Base-by-base conservation (phyloP, 2,113 vertebrate genomes). In the Lichenostomus cassidix region DNA sequence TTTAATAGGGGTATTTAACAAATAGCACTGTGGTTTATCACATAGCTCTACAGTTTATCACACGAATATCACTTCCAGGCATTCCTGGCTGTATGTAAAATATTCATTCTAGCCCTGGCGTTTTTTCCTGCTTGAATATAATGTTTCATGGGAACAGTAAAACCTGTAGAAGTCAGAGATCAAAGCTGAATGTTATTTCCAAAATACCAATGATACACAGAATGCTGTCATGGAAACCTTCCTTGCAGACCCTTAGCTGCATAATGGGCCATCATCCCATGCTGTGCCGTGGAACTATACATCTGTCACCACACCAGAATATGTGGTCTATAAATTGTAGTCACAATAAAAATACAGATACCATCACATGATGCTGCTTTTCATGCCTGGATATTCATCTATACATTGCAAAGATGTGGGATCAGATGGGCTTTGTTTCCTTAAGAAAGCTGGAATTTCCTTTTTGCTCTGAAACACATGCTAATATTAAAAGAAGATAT, bases 211-310 rank as follows among this genome's bases (percentile, higher is more conserved):
- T 50, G 42, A 73, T 83, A 59, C 67, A 83, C 55, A 44, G 33
- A 76, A 77, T 65, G 81, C 81, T 95, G 94, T 73, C 93, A 92
- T 94, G 91, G 95, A 95, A 96, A 95, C 91, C 59, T 90, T 87
- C 64, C 69, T 78, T 73, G 39, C 37, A 82, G 83, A 64, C 69
- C 74, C 50, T 82, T 52, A 41, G 91, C n/a, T 50, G 44, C 31
- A n/a, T 58, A 81, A 58, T 14, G 5, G 11, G 41, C 62, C 76
- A 28, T 74, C 80, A 67, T 86, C 60, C 82, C 75, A 85, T 11
- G 15, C 85, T 77, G 29, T 37, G 85, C 82, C 8, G 22, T 8
- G 10, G 27, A 60, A 29, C 20, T 19, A 37, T 68, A 90, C 33
- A 55, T 82, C 80, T 76, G 31, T 78, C 70, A 53, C 46, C 46